A percentile compares a stretch with the other conserved stretches of the same genome.
phyloP scores from a whole-genome alignment of 2,797 vertebrate genomes.

The Megaceryle alcyon region DNA sequence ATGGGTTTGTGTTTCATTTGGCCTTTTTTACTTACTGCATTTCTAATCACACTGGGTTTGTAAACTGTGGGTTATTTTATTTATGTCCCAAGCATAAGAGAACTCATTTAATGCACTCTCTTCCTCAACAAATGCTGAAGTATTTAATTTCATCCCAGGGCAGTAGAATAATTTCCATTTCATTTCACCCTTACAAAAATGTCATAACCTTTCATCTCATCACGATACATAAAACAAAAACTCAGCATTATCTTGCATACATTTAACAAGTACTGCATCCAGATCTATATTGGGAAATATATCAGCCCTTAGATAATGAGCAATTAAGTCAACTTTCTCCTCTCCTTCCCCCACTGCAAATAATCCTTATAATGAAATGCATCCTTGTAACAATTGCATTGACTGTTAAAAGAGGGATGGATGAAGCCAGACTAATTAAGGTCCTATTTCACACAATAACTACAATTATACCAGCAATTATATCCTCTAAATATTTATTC shows the following conservation, averaged over 20 bases:
- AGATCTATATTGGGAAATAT: neutral
- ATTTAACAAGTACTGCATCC: neutral
- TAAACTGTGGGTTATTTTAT: constrained; percentile 15
- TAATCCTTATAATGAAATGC: neutral
- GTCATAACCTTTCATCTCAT: constrained; percentile 19
- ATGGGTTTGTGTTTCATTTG: neutral
- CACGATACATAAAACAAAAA: neutral
- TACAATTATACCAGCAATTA: neutral
- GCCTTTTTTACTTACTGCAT: neutral
- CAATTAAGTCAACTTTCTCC: neutral
- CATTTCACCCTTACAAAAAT: constrained; percentile 12
- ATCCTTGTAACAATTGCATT: neutral
- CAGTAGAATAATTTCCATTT: constrained; percentile 16
- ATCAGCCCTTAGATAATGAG: neutral
- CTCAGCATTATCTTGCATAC: neutral
- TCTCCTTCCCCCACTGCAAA: neutral
- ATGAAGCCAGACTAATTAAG: neutral
- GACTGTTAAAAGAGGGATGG: neutral
- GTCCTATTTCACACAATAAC: neutral
- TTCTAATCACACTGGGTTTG: constrained; percentile 1
- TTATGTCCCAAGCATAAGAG: neutral
- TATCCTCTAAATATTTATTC: neutral
- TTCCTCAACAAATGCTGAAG: neutral
- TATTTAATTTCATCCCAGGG: neutral
- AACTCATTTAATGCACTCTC: neutral